phyloP scores from a whole-genome alignment of 2,888 invertebrate species.

The Amphipyra berbera region DNA sequence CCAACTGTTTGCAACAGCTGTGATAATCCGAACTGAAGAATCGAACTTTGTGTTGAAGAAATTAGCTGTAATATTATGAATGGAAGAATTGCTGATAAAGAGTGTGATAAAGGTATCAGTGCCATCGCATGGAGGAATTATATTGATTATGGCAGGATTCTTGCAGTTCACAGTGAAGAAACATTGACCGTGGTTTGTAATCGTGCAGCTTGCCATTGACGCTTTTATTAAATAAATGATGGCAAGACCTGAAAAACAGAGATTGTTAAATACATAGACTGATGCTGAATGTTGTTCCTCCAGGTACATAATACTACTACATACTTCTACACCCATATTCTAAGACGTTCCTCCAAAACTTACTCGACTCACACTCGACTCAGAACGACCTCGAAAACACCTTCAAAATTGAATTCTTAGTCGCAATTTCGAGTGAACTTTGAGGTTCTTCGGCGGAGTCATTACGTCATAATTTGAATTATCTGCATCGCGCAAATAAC shows the following conservation, averaged over 20 bases:
- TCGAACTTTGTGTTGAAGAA: conserved; percentile 26
- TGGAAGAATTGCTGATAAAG: conserved; percentile 31
- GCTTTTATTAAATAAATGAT: conserved; percentile 8
- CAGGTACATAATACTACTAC: no score
- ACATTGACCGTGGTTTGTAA: conserved; percentile 35
- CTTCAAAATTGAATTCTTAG: no score
- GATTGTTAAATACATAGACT: background rate
- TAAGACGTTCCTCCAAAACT: no score
- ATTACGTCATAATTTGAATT: no score
- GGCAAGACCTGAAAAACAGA: conserved; percentile 38
- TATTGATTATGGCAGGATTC: conserved; percentile 4
- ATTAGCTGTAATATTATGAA: conserved; percentile 13
- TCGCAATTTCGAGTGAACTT: no score
- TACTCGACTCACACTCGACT: no score
- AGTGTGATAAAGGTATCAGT: conserved; percentile 38
- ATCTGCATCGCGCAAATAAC: no score
- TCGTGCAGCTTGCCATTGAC: conserved; percentile 7
- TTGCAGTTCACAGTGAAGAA: conserved; percentile 42
- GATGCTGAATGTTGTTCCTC: background rate
- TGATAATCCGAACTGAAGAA: conserved; percentile 30
- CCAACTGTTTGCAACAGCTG: conserved; percentile 42
- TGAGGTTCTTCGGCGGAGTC: no score
- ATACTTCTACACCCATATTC: no score
- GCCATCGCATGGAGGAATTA: conserved; percentile 15
- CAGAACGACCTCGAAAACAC: no score